Base-by-base conservation (phyloP, 2,888 invertebrate species). In the Mesodorylaimus sp. region DNA sequence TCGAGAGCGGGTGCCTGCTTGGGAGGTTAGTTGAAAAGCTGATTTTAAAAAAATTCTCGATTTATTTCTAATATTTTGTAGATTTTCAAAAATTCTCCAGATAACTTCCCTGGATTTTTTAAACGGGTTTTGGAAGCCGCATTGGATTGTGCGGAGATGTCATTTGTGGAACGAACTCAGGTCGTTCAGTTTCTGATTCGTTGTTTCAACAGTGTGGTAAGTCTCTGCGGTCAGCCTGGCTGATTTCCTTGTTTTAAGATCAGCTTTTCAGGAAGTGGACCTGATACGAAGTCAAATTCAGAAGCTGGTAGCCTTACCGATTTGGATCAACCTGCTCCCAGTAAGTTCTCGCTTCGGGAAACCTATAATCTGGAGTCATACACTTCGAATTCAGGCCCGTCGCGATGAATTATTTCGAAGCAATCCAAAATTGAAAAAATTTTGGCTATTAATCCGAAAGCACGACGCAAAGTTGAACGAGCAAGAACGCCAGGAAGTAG, bases 1-100 rank as follows among this genome's bases (percentile, higher is more conserved):
- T 64, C 75, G 95, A 1, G 97, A 99, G 70, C 74, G 95, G 48
- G 89, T 95, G 7, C 85, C 84, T 53, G 87, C 91, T 2, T 99
- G 95, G 95, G 80, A 83, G 72, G 81, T 83, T 58, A 62, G 68
- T 56, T 10, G 10, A 16, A 16, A 16, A n/a, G n/a, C n/a, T n/a
- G 5, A 36, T 24, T 21, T 13, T 48, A 38, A 39, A 7, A 47
- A 10, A 47, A 7, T 7, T 48, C 46, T 47, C n/a, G n/a, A 7
- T 10, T n/a, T 16, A 48, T 19, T 25, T 50, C 41, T 41, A 41
- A 10, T 24, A 16, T 29, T 26, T 53, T 58, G 52, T 50, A 61
- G 60, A 49, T 52, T 27, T 55, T 63, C 60, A 63, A 21, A 57
- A 47, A 52, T 16, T 29, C 44, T 2, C 55, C 62, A 0, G 55